These are phyloP conservation scores for Melikaiella ostensackeni DNA, from an alignment of 2,888 invertebrate species.

Conservation along the genomic window DNA sequence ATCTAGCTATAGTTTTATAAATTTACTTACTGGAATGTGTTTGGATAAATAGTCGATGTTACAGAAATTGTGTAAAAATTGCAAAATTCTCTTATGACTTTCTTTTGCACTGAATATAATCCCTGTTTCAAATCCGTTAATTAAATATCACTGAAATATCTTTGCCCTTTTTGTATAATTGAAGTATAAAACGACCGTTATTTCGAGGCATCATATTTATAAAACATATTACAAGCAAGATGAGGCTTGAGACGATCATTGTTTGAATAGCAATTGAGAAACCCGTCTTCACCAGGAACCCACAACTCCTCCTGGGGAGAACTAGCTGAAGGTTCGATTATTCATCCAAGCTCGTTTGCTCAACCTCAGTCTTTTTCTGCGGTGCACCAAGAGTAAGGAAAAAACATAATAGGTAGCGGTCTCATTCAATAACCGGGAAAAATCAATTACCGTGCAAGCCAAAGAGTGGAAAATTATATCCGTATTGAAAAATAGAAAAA, in stretches of 20 bases:
- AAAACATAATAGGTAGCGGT: conserved; percentile 46
- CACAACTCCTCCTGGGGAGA: conserved; percentile 46
- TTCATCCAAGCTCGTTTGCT: conserved; percentile 56
- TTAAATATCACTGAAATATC: neutral
- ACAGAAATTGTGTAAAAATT: no score
- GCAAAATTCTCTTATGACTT: no score
- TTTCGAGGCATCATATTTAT: neutral
- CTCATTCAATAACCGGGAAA: conserved; percentile 46
- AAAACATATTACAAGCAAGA: conserved; percentile 43
- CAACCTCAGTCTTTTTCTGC: conserved; percentile 42
- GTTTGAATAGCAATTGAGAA: conserved; percentile 61
- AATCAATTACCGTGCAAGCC: conserved; percentile 48
- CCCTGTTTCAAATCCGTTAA: neutral
- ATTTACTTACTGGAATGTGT: neutral
- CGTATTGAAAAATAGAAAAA: neutral
- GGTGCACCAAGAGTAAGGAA: conserved; percentile 48
- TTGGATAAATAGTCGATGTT: no score
- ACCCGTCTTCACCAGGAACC: conserved; percentile 64
- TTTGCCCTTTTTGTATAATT: neutral
- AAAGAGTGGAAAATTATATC: conserved; percentile 46
- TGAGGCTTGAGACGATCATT: conserved; percentile 59
- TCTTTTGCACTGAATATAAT: no score
- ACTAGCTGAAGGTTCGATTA: conserved; percentile 60
- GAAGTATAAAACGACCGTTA: neutral
- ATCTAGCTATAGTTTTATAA: neutral